Base-by-base conservation (phyloP, 2,113 vertebrate species). In the Garra rufa region DNA sequence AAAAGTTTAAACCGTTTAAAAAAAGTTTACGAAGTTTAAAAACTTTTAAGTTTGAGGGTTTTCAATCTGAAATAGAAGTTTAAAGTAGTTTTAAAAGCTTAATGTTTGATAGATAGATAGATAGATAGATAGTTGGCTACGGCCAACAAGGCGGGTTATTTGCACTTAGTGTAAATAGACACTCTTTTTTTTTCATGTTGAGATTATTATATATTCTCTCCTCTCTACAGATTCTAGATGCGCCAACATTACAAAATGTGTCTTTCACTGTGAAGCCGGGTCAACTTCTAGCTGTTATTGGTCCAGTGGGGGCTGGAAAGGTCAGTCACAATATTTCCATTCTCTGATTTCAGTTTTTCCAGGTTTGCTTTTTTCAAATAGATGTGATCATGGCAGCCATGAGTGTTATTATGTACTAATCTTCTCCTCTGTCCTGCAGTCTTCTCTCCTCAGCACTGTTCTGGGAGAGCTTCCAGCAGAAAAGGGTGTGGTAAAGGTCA, bases 231-330 rank as follows among this genome's bases (percentile, higher is more conserved):
- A 90, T 71, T 21, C 90, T 91, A 17, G 96, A 97, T 84, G 93
- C 90, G 34, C 96, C 97, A 59, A 95, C 97, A 3, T 93, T 99
- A 67, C 93, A 96, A 79, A 93, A 94, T 0, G 69, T 98, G 70
- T 96, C 95, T 0, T 96, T 97, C 75, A 93, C 95, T 70, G 95
- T 97, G 88, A 95, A 93, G 85, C 92, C 92, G 0, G 95, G 96
- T 26, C 95, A 99, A 83, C 91, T 99, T 24, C 3, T 99, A 85
- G 96, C 94, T 85, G 95, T 99, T 85, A 95, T 99, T 69, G 98
- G 98, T 87, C 96, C 97, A 4, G 97, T 99, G 75, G 98, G 97
- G 79, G 95, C 97, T 84, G 97, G 98, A 92, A 99, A 99, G 95
- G 98, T 97, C 88, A 93, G 94, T 41, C 61, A 44, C 6, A 71